A percentile compares a stretch with the other conserved stretches of the same genome.
phyloP scores from a whole-genome alignment of 1,140 invertebrate genomes.

The Platorchestia sp. region DNA sequence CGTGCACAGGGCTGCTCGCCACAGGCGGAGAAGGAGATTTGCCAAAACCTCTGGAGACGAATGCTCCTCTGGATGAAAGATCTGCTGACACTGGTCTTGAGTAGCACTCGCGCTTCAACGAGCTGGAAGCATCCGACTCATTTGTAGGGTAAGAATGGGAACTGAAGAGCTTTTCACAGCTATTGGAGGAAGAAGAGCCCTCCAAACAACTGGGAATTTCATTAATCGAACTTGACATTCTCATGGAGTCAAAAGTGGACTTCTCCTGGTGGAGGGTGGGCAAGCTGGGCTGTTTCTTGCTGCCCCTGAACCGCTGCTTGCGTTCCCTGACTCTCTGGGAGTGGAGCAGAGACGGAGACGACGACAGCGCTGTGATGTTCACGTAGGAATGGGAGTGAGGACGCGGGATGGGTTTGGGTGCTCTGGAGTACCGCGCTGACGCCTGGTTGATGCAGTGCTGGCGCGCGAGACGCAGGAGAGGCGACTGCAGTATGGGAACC shows the following conservation, averaged over 20 bases:
- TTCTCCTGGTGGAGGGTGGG: slow-evolving; percentile 30
- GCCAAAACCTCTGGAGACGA: neutral
- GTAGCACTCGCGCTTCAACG: neutral
- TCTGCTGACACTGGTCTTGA: neutral
- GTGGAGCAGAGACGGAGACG: slow-evolving; percentile 6
- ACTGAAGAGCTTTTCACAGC: slow-evolving; percentile 34
- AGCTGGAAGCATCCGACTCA: neutral
- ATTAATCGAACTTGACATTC: slow-evolving; percentile 33
- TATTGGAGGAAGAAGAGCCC: slow-evolving; percentile 8
- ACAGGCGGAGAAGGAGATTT: slow-evolving; percentile 10
- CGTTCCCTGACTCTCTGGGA: slow-evolving; percentile 10
- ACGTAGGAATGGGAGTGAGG: slow-evolving; percentile 5
- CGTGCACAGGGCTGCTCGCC: slow-evolving; percentile 4
- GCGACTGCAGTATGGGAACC: slow-evolving; percentile 55
- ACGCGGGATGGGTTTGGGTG: neutral
- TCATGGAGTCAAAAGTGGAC: slow-evolving; percentile 33
- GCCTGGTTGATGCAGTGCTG: slow-evolving; percentile 50
- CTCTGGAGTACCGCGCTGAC: neutral
- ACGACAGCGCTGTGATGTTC: slow-evolving; percentile 17
- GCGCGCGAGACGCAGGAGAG: slow-evolving; percentile 52
- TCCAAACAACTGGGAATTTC: slow-evolving; percentile 44
- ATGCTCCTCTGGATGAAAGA: neutral
- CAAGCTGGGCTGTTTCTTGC: slow-evolving; percentile 45
- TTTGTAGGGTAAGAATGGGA: slow-evolving; percentile 8
- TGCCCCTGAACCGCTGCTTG: slow-evolving; percentile 44